Percentiles rank a stretch among this genome's conserved stretches.
These are phyloP conservation scores for Drosophila formosana DNA, from an alignment of 2,888 invertebrate genomes.

Conservation along the genomic window DNA sequence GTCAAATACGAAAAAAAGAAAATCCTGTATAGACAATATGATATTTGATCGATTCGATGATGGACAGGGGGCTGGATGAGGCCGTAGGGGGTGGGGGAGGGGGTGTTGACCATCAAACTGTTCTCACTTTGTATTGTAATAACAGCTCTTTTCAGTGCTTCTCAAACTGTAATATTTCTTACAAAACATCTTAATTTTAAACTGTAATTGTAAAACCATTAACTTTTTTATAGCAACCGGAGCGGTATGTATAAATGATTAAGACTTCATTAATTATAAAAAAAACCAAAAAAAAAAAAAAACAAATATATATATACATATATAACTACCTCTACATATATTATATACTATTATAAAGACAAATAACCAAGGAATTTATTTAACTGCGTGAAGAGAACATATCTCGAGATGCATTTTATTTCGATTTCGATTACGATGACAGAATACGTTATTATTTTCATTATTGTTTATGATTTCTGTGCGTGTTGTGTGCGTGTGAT, in stretches of 20 bases:
- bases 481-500: conserved; percentile 17
- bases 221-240: conserved; percentile 80
- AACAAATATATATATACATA: conserved; percentile 24
- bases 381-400: conserved; percentile 41
- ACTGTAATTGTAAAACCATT: conserved; percentile 72
- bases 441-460: conserved; percentile 3
- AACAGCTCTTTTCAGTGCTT: conserved; percentile 82
- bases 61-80: not conserved
- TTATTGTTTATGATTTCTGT: conserved; percentile 11
- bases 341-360: conserved; percentile 19
- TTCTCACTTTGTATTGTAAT: conserved; percentile 65
- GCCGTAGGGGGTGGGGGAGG: not conserved
- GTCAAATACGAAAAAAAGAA: not conserved
- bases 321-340: conserved; percentile 5
- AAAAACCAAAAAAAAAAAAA: conserved; percentile 6
- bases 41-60: not conserved
- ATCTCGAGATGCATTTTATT: conserved; percentile 29
- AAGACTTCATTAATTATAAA: conserved; percentile 44
- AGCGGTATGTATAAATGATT: conserved; percentile 79
- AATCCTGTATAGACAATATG: too few species aligned
- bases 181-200: conserved; percentile 48
- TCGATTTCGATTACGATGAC: conserved; percentile 25
- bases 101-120: conserved; percentile 7
- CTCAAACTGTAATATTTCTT: conserved; percentile 59
- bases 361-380: conserved; percentile 38